Conservation (phyloP, 2,113 vertebrate genomes). For the Ahaetulla prasina region DNA sequence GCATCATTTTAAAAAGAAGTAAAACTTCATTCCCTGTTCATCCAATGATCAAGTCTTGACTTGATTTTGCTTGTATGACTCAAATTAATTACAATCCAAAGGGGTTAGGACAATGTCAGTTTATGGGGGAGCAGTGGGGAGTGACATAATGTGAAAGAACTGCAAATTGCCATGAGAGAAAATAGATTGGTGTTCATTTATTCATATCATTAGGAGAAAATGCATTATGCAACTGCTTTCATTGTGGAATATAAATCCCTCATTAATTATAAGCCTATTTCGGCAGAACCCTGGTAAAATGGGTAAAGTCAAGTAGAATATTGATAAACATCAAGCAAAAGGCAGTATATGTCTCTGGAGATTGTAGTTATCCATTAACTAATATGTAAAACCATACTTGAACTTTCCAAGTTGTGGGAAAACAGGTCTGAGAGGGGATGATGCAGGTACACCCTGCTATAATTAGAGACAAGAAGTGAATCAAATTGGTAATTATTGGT, state of each 20-base stretch:
- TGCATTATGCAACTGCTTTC: constrained; percentile 25
- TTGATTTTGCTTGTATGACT: constrained; percentile 1
- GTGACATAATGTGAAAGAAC: background rate
- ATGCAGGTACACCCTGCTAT: background rate
- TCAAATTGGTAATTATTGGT: constrained; percentile 20
- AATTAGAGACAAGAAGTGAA: constrained; percentile 15
- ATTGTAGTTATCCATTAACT: background rate
- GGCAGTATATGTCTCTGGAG: background rate
- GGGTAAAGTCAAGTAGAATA: constrained; percentile 19
- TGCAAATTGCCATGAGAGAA: constrained; percentile 20
- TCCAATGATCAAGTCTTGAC: background rate
- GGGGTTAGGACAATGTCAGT: background rate
- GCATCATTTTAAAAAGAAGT: background rate
- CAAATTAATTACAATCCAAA: background rate
- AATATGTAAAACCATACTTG: constrained; percentile 1
- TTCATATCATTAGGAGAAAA: constrained; percentile 38
- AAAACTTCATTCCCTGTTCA: background rate
- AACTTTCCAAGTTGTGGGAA: constrained; percentile 1
- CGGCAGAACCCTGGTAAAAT: constrained; percentile 6
- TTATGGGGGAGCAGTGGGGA: constrained; percentile 3
- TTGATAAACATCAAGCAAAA: constrained; percentile 16
- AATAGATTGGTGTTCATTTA: constrained; percentile 26
- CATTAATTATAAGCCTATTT: constrained; percentile 9
- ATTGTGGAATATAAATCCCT: background rate
- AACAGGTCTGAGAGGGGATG: constrained; percentile 17